A percentile compares a stretch with the other conserved stretches of the same genome.
Evolutionary conservation across 2,113 vertebrate genomes (phyloP).

Genomic region (Uria aalge): DNA sequence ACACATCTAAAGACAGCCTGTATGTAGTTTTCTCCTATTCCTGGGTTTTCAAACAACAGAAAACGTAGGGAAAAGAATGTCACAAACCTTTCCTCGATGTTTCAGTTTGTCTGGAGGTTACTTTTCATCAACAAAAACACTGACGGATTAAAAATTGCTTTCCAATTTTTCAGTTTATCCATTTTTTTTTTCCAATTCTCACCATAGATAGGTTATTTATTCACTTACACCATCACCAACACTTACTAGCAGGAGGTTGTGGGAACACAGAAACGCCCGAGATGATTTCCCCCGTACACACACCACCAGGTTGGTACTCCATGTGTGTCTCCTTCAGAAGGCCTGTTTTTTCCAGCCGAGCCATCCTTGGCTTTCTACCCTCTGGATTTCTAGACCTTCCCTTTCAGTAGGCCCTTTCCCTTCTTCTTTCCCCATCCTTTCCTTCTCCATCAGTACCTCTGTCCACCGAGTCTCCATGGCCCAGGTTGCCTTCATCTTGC

Average conservation of each 20-base stretch:
- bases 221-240: background rate
- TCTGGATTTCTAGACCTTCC: background rate
- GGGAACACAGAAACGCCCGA: background rate
- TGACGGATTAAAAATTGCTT: background rate
- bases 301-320: background rate
- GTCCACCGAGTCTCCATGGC: fast-evolving
- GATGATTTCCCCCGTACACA: fast-evolving
- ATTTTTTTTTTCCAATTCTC: background rate
- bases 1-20: background rate
- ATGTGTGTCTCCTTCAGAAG: background rate
- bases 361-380: background rate
- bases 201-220: background rate
- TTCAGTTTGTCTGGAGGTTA: background rate
- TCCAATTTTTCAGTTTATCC: background rate
- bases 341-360: background rate
- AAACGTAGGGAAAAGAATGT: background rate
- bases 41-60: background rate
- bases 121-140: background rate
- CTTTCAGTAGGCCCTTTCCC: background rate
- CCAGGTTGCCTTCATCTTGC: background rate
- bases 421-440: background rate
- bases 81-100: background rate
- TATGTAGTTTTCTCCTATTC: background rate
- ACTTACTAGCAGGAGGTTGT: background rate
- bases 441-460: background rate